Evolutionary conservation across 2,888 invertebrate species (phyloP), one percentile per base, ranked within the genome.

Genomic region (Ephialtes manifestator): DNA sequence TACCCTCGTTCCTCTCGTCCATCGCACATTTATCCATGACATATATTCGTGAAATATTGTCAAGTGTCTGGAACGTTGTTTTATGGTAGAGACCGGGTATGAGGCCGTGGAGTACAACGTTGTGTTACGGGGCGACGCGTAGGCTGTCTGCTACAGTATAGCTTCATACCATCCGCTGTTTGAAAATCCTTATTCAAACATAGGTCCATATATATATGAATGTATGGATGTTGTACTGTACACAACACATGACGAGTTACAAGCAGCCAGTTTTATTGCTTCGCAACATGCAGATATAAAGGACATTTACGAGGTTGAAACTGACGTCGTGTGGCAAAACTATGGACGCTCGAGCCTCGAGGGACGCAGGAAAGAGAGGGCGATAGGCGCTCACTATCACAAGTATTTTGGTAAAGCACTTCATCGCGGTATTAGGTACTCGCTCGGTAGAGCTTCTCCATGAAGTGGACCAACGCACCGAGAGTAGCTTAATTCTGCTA

Each of bases 271-370:
- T 84, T 84, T 84, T 81, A 84, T 84, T 77, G 77, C 68, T 60
- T 77, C 60, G 81, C 71, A 68, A 53, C 76, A 81, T 72, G 18
- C 65, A 43, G 63, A 76, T 81, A 77, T 76, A 76, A 84, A 84
- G 60, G 60, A 76, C 76, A 81, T 84, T 84, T 81, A 74, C 84
- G 84, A 84, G 65, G 68, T 67, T 81, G 65, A 71, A 72, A 72
- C 67, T 68, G 72, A 81, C 77, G 72, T 58, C n/a, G 65, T 71
- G 71, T 72, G 67, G 63, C 39, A 28, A 72, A 72, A 67, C 72
- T 58, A n/a, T 20, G 70, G 48, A 84, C 60, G 48, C 72, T 72
- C 24, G 13, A 63, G 4, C n/a, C 13, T 58, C 76, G 31, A 11
- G 60, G 11, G 74, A 8, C 18, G 10, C 39, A 31, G 31, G 39